Evolutionary conservation across 2,797 vertebrate genomes (phyloP), one percentile per base, ranked within the genome.

Genomic region (Clarias platycephalus): DNA sequence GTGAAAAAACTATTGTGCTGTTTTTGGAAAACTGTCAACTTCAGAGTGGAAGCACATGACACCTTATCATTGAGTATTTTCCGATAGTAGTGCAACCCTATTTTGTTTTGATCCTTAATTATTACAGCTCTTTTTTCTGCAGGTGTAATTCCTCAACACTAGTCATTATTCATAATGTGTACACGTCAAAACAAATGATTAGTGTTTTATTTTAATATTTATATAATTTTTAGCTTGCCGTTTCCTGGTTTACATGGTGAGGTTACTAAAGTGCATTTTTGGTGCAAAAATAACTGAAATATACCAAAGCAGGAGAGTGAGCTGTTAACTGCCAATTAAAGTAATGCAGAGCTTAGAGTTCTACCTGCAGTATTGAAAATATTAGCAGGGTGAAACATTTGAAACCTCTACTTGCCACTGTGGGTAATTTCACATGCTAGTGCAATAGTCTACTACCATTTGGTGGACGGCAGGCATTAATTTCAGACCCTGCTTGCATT

Each of bases 401-500:
- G 6, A 40, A 58, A 37, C 4, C 18, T 58, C 28, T 58, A 1
- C 22, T 62, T 62, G 31, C 57, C 57, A 18, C 31, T 62, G 76
- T 62, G 22, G 75, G 57, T 77, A 24, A 58, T 77, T 77, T 34
- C 55, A 77, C 31, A 77, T 6, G 10, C 55, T 76, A 24, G 55
- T 77, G 57, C 55, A 77, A 40, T 62, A 37, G 75, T 77, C 60
- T 77, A n/a, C 31, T 40, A 37, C 4, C 12, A 40, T 78, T 40
- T n/a, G 58, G 57, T 37, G 22, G 57, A 13, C n/a, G 53, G 22
- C 57, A 78, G 75, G 7, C 24, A 49, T 22, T 80, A 8, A 28
- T 80, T 80, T 49, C 77, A 80, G 58, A n/a, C n/a, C 37, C 55
- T 40, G 76, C 57, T 58, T 58, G 28, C 24, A 13, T 44, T 58